Evolutionary conservation across 2,797 vertebrate genomes (phyloP).

Genomic region (Aplochiton taeniatus): DNA sequence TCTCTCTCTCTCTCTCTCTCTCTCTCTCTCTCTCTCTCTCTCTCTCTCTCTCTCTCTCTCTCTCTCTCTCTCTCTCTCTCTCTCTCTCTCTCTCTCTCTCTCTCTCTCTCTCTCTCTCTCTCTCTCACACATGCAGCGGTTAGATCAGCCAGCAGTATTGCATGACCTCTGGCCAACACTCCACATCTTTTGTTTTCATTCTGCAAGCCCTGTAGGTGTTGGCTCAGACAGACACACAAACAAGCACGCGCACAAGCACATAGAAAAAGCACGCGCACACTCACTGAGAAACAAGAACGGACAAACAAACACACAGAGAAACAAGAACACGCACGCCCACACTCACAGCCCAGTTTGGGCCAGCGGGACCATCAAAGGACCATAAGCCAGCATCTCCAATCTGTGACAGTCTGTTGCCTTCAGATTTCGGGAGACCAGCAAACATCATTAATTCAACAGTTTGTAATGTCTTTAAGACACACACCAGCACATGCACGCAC

Average conservation of each 20-base stretch:
- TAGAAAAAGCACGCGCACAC: neutral
- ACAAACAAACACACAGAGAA: neutral
- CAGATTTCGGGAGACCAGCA: neutral
- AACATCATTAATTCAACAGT: neutral
- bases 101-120: neutral
- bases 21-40: neutral
- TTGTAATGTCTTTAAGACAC: too few species aligned
- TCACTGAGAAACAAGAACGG: conserved; percentile 1
- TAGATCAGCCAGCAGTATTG: neutral
- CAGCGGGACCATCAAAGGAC: neutral
- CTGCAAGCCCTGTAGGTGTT: conserved; percentile 4
- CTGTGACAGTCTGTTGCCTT: conserved; percentile 1
- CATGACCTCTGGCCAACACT: neutral
- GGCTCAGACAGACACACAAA: neutral
- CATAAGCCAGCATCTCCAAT: too few species aligned
- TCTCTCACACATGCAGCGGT: neutral
- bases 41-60: neutral
- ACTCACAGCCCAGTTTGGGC: neutral
- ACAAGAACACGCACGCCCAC: conserved; percentile 11
- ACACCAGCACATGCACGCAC: too few species aligned
- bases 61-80: neutral
- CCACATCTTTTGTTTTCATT: conserved; percentile 19
- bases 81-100: neutral
- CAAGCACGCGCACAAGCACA: too few species aligned
- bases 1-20: neutral